Evolutionary conservation across 2,797 vertebrate species (phyloP), one percentile per base, ranked within the genome.

Genomic region (Lophius americanus): DNA sequence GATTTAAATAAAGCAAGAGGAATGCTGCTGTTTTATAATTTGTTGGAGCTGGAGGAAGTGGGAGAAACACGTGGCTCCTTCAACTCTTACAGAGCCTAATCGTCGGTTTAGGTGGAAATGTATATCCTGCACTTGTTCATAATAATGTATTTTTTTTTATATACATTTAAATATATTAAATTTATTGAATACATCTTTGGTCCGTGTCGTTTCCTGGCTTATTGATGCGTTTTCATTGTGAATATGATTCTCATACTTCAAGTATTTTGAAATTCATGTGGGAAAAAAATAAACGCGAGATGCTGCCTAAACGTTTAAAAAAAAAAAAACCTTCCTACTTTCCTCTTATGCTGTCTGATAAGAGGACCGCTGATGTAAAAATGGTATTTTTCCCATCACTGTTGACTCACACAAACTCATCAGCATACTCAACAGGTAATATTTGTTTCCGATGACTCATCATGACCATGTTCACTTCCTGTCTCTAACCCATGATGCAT

Each of bases 1-100:
- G 85, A 86, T 77, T 76, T 68, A 64, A 79, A 83, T 66, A 14
- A 67, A 69, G 56, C 10, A 2, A 79, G 64, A 79, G 86, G 83
- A 90, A 91, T 88, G 86, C 81, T 85, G 85, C 80, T 81, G 83
- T 83, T 82, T 75, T 79, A 61, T 57, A 62, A 55, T 58, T 63
- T 74, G 50, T 41, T 38, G 41, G 52, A 68, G 65, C 53, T 7
- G 62, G 62, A 73, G 12, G 51, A 62, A 35, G 37, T 10, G 37
- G 51, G 51, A 64, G 60, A 47, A 60, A 60, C 44, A 51, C 5
- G 41, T 8, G 3, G 11, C 32, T 69, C 58, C 38, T 44, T 39
- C 49, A 68, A 72, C 68, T 51, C 0, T 52, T 51, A 38, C 35
- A 43, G 43, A 49, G 44, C 37, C 9, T 44, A 33, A 43, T 58